Evolutionary conservation across 1,140 invertebrate species (phyloP).

Genomic region (Drosophila ironensis): DNA sequence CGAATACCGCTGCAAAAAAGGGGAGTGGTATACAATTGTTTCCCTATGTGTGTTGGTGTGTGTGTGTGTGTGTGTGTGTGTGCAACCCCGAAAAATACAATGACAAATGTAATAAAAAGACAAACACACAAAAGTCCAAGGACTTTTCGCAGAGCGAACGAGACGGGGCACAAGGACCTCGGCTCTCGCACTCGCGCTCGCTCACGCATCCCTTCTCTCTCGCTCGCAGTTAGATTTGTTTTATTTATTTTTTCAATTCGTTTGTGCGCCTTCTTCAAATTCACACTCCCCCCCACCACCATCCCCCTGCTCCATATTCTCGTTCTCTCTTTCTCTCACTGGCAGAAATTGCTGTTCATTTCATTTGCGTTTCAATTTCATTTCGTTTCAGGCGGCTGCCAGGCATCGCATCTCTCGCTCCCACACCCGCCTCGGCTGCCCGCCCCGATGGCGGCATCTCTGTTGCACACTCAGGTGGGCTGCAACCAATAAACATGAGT

Average conservation of each 20-base stretch:
- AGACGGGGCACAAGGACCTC: slow-evolving; percentile 36
- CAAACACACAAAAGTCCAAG: slow-evolving; percentile 69
- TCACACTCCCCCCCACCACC: background rate
- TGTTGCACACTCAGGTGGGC: slow-evolving; percentile 59
- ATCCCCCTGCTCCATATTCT: background rate
- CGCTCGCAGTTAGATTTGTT: slow-evolving; percentile 40
- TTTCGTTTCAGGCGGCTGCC: slow-evolving; percentile 68
- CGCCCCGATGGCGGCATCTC: slow-evolving; percentile 11
- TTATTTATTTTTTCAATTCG: slow-evolving; percentile 80
- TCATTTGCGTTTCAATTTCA: slow-evolving; percentile 78
- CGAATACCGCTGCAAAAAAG: slow-evolving; percentile 52
- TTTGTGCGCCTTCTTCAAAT: slow-evolving; percentile 51
- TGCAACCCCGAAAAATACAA: slow-evolving; percentile 80
- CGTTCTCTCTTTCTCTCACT: slow-evolving; percentile 51
- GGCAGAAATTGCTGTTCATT: too few species aligned
- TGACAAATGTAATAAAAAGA: slow-evolving; percentile 77
- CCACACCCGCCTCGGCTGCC: slow-evolving; percentile 5
- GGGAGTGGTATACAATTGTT: slow-evolving; percentile 74
- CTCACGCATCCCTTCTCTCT: slow-evolving; percentile 1
- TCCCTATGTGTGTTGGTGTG: slow-evolving; percentile 34
- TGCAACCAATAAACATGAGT: slow-evolving; percentile 81
- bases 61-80: slow-evolving; percentile 45
- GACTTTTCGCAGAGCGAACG: slow-evolving; percentile 43
- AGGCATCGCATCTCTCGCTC: slow-evolving; percentile 22
- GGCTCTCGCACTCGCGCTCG: slow-evolving; percentile 19